A percentile compares a stretch with the other conserved stretches of the same genome.
These are phyloP conservation scores for Argyresthia albistria DNA, from an alignment of 2,888 invertebrate species.

Conservation along the genomic window DNA sequence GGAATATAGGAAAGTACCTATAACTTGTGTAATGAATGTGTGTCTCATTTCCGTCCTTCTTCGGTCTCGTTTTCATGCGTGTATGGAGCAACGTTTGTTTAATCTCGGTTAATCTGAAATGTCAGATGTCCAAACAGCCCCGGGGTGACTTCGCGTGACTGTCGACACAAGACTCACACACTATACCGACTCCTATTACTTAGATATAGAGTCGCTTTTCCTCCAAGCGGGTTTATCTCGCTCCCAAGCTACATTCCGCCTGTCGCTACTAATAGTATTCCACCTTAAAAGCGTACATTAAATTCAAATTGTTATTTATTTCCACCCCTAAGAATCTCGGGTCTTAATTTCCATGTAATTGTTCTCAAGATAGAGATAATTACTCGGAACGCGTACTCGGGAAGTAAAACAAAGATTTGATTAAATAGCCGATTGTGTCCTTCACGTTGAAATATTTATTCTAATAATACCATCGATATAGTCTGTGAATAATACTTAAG, in stretches of 20 bases:
- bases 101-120: slow-evolving; percentile 13
- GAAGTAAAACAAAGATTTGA: too few relatives aligned
- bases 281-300: slow-evolving; percentile 9
- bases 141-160: slow-evolving; percentile 26
- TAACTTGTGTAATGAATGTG: too few relatives aligned
- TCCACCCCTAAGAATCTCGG: slow-evolving; percentile 2
- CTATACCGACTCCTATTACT: neutral
- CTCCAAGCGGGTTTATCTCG: neutral
- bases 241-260: neutral
- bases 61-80: neutral
- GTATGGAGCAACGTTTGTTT: slow-evolving; percentile 4
- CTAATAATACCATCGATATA: too few relatives aligned
- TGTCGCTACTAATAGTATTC: slow-evolving; percentile 14
- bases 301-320: slow-evolving; percentile 13
- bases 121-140: slow-evolving; percentile 22
- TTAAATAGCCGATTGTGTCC: too few relatives aligned
- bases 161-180: slow-evolving; percentile 19
- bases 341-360: slow-evolving; percentile 4
- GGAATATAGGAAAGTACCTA: too few relatives aligned
- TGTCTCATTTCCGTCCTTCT: too few relatives aligned
- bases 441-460: too few relatives aligned
- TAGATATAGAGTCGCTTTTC: neutral
- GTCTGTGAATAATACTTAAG: too few relatives aligned
- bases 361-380: neutral
- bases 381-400: too few relatives aligned